phyloP scores from a whole-genome alignment of 1,140 invertebrate genomes.

The Probaryconus sp. region DNA sequence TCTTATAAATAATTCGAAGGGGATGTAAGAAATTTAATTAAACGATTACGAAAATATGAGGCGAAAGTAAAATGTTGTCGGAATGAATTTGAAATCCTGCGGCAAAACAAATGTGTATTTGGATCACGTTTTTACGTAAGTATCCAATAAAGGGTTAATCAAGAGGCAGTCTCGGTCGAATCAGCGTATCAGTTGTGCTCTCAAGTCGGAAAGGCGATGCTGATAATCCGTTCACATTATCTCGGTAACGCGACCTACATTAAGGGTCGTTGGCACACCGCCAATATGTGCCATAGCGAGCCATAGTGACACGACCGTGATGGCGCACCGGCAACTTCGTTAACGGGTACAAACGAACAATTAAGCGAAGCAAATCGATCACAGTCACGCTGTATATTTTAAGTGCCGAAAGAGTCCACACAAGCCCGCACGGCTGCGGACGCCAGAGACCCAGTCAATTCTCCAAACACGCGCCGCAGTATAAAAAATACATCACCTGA shows the following conservation, averaged over 20 bases:
- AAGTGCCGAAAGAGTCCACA: slow-evolving; percentile 45
- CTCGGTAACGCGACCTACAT: slow-evolving; percentile 63
- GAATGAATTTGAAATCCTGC: too few species aligned
- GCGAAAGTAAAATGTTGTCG: too few species aligned
- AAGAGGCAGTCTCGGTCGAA: slow-evolving; percentile 50
- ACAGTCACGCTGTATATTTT: slow-evolving; percentile 54
- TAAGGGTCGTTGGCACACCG: slow-evolving; percentile 64
- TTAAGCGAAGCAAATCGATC: slow-evolving; percentile 65
- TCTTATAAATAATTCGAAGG: too few species aligned
- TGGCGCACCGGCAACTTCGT: slow-evolving; percentile 62
- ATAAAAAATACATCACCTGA: slow-evolving; percentile 16
- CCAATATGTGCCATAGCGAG: slow-evolving; percentile 62
- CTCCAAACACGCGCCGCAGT: background rate
- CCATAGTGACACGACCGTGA: background rate
- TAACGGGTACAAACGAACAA: slow-evolving; percentile 64
- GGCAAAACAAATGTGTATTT: slow-evolving; percentile 33
- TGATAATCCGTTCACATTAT: slow-evolving; percentile 65
- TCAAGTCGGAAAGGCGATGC: slow-evolving; percentile 51
- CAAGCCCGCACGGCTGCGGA: slow-evolving; percentile 1
- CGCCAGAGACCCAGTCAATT: slow-evolving; percentile 9
- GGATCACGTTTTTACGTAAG: slow-evolving; percentile 49
- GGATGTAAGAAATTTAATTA: too few species aligned
- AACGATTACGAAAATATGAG: too few species aligned
- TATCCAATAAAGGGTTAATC: slow-evolving; percentile 56
- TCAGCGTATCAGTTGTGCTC: slow-evolving; percentile 55